Conservation (phyloP, 2,113 vertebrate species). For the Plecotus auritus region DNA sequence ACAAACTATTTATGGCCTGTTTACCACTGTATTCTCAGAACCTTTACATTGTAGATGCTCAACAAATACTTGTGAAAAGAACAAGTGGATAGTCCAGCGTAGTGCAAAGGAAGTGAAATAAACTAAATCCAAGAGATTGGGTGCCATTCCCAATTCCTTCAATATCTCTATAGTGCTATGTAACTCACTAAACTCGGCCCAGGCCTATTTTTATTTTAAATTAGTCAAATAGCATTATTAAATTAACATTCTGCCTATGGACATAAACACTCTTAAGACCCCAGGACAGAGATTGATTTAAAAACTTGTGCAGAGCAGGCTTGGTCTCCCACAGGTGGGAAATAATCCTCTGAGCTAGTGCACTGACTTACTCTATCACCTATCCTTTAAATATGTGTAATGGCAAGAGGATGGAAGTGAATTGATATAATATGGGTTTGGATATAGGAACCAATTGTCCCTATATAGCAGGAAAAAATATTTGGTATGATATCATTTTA, state of each 20-base stretch:
- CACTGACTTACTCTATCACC: background rate
- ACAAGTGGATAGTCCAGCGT: background rate
- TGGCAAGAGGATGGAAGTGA: background rate
- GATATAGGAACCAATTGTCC: background rate
- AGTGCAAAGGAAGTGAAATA: background rate
- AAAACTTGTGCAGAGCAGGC: background rate
- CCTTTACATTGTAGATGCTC: background rate
- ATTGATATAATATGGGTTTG: background rate
- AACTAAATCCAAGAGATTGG: background rate
- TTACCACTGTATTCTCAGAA: background rate
- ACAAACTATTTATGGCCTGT: background rate
- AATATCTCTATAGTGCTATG: background rate
- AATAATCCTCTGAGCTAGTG: background rate
- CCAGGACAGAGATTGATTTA: background rate
- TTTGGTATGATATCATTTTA: background rate
- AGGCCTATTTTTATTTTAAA: background rate
- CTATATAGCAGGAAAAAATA: background rate
- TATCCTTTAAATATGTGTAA: background rate
- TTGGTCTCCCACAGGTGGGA: background rate
- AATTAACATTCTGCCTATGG: background rate
- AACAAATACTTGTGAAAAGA: background rate
- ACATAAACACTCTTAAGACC: background rate
- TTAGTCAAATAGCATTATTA: background rate
- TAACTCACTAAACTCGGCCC: background rate
- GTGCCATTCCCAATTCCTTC: background rate